Conservation (phyloP, 2,113 vertebrate species). For the Poeciliopsis prolifica region DNA sequence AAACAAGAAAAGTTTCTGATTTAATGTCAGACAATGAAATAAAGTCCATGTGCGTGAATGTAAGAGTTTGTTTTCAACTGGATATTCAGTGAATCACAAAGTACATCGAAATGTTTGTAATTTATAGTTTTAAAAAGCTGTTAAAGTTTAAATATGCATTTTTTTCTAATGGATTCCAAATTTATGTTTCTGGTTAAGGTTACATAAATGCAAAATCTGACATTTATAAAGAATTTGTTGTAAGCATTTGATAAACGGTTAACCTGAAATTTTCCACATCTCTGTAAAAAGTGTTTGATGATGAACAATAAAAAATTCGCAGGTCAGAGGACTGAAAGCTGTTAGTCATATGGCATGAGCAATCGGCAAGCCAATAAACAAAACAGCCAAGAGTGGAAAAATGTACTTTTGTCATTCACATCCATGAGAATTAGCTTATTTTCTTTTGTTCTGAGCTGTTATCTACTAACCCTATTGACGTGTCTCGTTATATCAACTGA, state of each 20-base stretch:
- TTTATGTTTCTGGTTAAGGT: too few relatives aligned
- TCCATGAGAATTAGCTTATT: neutral
- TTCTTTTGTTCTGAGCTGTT: neutral
- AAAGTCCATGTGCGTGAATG: neutral
- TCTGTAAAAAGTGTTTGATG: too few relatives aligned
- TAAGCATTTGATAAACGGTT: neutral
- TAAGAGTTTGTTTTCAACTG: neutral
- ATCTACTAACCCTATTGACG: neutral
- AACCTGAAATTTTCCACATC: neutral
- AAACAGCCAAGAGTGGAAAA: slow-evolving; percentile 15
- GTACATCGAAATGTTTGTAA: neutral
- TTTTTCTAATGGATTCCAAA: too few relatives aligned
- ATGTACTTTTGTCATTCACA: neutral
- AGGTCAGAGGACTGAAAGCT: slow-evolving; percentile 2
- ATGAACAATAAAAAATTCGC: slow-evolving; percentile 3
- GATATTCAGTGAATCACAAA: neutral
- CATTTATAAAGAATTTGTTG: too few relatives aligned
- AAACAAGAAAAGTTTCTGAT: neutral
- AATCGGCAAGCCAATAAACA: slow-evolving; percentile 35
- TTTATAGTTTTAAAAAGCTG: too few relatives aligned
- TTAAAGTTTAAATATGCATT: too few relatives aligned
- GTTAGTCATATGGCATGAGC: slow-evolving; percentile 28
- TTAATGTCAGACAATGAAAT: too few relatives aligned
- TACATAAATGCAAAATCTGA: too few relatives aligned
- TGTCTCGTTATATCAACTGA: neutral